Evolutionary conservation across 1,140 invertebrate species (phyloP).

Genomic region (Drosophila kepulauana): DNA sequence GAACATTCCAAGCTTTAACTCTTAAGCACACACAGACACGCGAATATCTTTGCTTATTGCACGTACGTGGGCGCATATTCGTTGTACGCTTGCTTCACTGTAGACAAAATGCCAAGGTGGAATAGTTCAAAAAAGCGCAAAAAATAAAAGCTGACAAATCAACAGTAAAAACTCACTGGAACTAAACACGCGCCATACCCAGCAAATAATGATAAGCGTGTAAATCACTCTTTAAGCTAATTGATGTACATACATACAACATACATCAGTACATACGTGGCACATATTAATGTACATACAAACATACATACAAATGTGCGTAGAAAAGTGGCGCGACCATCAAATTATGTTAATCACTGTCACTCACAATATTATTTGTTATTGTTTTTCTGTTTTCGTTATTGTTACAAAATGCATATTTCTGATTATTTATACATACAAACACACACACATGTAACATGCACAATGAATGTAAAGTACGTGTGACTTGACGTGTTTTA

Average conservation of each 20-base stretch:
- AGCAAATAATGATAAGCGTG: conserved; percentile 60
- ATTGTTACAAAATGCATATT: conserved; percentile 38
- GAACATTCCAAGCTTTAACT: background rate
- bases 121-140: conserved; percentile 35
- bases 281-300: conserved; percentile 16
- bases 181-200: conserved; percentile 67
- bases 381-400: conserved; percentile 24
- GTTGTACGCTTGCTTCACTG: conserved; percentile 4
- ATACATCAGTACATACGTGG: conserved; percentile 1
- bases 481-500: conserved; percentile 49
- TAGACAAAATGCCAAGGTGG: conserved; percentile 17
- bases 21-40: background rate
- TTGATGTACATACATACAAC: conserved; percentile 39
- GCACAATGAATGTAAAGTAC: conserved; percentile 13
- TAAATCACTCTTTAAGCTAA: conserved; percentile 62
- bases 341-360: conserved; percentile 63
- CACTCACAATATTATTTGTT: conserved; percentile 28
- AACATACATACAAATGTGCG: background rate
- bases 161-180: conserved; percentile 55
- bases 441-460: conserved; percentile 2
- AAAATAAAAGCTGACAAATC: conserved; percentile 41
- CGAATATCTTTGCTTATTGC: background rate
- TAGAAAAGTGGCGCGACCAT: conserved; percentile 51
- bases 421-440: conserved; percentile 26
- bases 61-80: background rate